These are phyloP conservation scores for Drosophila macrothrix DNA, from an alignment of 2,888 invertebrate species.

Conservation along the genomic window DNA sequence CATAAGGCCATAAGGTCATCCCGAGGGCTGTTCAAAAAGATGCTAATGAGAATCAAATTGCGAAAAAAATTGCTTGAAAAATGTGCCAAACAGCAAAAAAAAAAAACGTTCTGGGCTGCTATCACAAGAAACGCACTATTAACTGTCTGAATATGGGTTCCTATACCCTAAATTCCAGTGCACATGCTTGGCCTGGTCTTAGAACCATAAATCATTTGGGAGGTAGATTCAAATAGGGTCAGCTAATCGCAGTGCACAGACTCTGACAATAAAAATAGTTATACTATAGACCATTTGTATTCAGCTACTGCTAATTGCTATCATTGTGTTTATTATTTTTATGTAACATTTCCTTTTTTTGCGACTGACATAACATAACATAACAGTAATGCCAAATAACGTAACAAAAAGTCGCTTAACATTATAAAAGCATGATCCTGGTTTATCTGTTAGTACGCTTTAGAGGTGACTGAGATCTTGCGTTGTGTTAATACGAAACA, in stretches of 20 bases:
- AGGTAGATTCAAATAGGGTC: neutral
- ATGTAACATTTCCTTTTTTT: neutral
- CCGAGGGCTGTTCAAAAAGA: constrained; percentile 30
- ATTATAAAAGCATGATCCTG: neutral
- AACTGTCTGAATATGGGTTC: neutral
- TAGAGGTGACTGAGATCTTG: neutral
- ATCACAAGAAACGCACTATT: neutral
- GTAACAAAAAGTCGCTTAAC: neutral
- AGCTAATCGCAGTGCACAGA: neutral
- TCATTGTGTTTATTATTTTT: neutral
- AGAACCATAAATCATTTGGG: neutral
- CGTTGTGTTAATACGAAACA: neutral
- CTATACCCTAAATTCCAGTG: neutral
- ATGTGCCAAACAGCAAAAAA: neutral
- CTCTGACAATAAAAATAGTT: neutral
- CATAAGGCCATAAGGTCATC: constrained; percentile 6
- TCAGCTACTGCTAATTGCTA: neutral
- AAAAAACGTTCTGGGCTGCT: too few species aligned
- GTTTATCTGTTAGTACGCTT: neutral
- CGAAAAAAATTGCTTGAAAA: neutral
- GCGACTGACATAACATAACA: neutral
- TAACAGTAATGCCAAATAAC: neutral
- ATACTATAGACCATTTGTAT: neutral
- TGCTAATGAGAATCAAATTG: neutral
- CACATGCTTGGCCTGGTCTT: neutral